phyloP scores from a whole-genome alignment of 2,113 vertebrate species.

The Macquaria ambigua region DNA sequence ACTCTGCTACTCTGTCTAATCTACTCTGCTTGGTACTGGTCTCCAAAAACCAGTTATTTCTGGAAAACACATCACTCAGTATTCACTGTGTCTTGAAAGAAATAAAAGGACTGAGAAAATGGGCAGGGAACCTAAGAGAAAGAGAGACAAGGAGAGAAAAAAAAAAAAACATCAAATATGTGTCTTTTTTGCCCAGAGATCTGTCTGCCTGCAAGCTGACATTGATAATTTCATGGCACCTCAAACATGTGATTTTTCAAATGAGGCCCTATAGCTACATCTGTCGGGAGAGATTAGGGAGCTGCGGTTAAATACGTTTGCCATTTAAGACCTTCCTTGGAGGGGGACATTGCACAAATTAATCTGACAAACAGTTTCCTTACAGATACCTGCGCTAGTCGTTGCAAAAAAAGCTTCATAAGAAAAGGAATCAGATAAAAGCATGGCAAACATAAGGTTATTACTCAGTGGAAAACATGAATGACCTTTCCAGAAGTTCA shows the following conservation, averaged over 20 bases:
- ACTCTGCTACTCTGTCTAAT: too few relatives aligned
- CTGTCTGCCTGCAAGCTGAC: slow-evolving; percentile 81
- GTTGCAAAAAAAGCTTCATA: slow-evolving; percentile 21
- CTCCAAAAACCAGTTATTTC: slow-evolving; percentile 15
- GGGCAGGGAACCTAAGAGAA: slow-evolving; percentile 30
- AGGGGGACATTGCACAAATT: slow-evolving; percentile 74
- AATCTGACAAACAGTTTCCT: slow-evolving; percentile 67
- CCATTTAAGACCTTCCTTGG: slow-evolving; percentile 72
- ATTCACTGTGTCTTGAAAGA: slow-evolving; percentile 68
- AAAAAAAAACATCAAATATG: slow-evolving; percentile 42
- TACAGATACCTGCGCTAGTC: slow-evolving; percentile 65
- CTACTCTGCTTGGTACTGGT: not conserved
- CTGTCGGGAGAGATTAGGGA: slow-evolving; percentile 84
- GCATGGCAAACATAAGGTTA: slow-evolving; percentile 32
- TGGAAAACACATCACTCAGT: slow-evolving; percentile 35
- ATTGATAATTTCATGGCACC: slow-evolving; percentile 87
- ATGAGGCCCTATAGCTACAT: slow-evolving; percentile 80
- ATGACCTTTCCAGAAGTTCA: slow-evolving; percentile 58
- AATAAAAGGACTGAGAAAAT: slow-evolving; percentile 40
- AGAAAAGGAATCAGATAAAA: slow-evolving; percentile 20
- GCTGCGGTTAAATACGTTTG: slow-evolving; percentile 69
- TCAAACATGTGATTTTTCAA: slow-evolving; percentile 83
- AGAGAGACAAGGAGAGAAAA: slow-evolving; percentile 11
- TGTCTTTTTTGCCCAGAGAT: slow-evolving; percentile 56
- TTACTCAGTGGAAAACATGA: slow-evolving; percentile 39